A percentile compares a stretch with the other conserved stretches of the same genome.
Conservation (phyloP, 2,797 vertebrate genomes). For the Silurus aristotelis region DNA sequence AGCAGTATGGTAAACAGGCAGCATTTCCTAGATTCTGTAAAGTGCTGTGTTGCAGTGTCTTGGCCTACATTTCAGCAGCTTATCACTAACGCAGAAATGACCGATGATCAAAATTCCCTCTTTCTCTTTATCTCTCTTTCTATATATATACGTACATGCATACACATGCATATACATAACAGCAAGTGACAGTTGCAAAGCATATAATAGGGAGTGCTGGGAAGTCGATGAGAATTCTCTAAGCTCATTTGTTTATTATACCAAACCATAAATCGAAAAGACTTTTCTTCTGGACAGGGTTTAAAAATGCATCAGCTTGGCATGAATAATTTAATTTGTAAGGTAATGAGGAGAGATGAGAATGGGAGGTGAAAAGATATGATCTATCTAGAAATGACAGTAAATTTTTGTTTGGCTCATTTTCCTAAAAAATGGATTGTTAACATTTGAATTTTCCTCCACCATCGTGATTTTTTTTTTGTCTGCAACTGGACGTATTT, state of each 20-base stretch:
- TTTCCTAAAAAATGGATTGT: not conserved
- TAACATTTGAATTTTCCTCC: not conserved
- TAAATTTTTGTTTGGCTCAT: not conserved
- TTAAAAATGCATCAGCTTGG: slow-evolving; percentile 42
- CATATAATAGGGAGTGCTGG: not conserved
- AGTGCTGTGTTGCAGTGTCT: not conserved
- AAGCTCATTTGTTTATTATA: slow-evolving; percentile 32
- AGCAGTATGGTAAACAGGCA: not conserved
- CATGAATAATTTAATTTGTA: slow-evolving; percentile 43
- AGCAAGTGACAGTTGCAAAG: not conserved
- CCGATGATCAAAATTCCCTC: not conserved
- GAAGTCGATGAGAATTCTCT: not conserved
- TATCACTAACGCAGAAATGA: not conserved
- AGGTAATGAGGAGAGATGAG: slow-evolving; percentile 27
- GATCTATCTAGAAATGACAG: not conserved
- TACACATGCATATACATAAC: no score
- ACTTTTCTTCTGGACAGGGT: slow-evolving; percentile 31
- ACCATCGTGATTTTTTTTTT: not conserved
- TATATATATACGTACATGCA: no score
- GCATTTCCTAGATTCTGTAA: not conserved
- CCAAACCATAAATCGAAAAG: slow-evolving; percentile 29
- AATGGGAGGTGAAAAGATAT: not conserved
- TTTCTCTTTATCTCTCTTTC: no score
- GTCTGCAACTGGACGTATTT: not conserved
- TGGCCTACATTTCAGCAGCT: not conserved